Percentiles rank a stretch among this genome's conserved stretches.
Conservation (phyloP, 1,140 invertebrate genomes). For the Amphibalanus amphitrite region DNA sequence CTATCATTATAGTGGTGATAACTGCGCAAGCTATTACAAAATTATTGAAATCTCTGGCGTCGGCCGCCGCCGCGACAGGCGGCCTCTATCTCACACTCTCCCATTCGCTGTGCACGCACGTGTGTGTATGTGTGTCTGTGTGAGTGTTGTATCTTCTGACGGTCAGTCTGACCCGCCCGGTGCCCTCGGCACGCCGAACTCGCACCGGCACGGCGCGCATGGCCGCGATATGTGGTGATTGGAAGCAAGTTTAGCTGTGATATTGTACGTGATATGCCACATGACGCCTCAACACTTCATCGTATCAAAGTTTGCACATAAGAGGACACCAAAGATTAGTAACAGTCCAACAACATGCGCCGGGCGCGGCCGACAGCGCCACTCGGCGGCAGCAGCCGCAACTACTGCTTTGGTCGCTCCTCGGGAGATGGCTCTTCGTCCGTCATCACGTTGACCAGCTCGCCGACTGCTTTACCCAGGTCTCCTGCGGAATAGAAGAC, state of each 20-base stretch:
- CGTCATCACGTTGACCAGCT: slow-evolving; percentile 70
- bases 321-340: background rate
- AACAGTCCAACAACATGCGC: background rate
- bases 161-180: too few species aligned
- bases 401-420: background rate
- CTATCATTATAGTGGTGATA: background rate
- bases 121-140: too few species aligned
- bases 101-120: too few species aligned
- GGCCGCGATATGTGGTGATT: background rate
- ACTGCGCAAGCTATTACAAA: background rate
- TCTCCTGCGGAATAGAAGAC: slow-evolving; percentile 40
- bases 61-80: too few species aligned
- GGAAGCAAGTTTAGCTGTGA: background rate
- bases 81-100: too few species aligned
- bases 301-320: background rate
- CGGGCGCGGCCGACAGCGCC: background rate
- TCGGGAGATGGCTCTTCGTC: slow-evolving; percentile 38
- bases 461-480: slow-evolving; percentile 62
- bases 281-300: background rate
- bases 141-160: too few species aligned
- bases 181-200: too few species aligned
- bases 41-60: background rate
- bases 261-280: background rate
- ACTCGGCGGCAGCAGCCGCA: background rate
- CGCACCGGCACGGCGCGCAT: background rate